phyloP scores from a whole-genome alignment of 2,888 invertebrate genomes.

The Drosophila atripex region DNA sequence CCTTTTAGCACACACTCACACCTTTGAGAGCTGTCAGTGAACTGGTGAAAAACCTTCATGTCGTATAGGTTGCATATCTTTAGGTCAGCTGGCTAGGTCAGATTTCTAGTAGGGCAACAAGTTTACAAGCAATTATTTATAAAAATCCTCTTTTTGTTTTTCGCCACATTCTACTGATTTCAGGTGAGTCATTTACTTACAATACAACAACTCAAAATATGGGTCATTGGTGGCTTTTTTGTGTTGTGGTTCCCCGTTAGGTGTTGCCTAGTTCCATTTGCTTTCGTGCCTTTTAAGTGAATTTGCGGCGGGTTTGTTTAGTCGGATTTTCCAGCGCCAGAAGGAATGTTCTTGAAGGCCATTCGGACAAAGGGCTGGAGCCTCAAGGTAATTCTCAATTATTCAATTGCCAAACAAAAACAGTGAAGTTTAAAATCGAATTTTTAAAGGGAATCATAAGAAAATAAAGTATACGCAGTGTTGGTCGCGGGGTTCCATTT shows the following conservation, averaged over 20 bases:
- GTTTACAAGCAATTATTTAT: neutral
- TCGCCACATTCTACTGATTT: neutral
- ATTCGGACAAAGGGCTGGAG: constrained; percentile 52
- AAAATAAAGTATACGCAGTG: constrained; percentile 34
- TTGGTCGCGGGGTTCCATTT: constrained; percentile 9
- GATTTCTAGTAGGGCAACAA: too few relatives aligned
- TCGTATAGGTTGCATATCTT: constrained; percentile 10
- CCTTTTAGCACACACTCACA: constrained; percentile 6
- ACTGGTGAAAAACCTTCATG: constrained; percentile 21
- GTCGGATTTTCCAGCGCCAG: constrained; percentile 62
- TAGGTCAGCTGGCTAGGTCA: constrained; percentile 21
- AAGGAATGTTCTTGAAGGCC: constrained; percentile 66
- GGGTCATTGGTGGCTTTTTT: constrained; percentile 35
- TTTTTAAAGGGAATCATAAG: neutral
- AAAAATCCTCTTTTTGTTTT: too few relatives aligned
- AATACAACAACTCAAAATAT: neutral
- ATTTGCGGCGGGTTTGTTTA: constrained; percentile 39
- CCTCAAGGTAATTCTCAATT: constrained; percentile 54
- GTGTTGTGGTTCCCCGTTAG: constrained; percentile 59
- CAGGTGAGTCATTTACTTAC: constrained; percentile 17
- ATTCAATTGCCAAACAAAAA: constrained; percentile 25
- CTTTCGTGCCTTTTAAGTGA: constrained; percentile 10
- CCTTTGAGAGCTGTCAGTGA: constrained; percentile 16
- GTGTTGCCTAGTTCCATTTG: constrained; percentile 68
- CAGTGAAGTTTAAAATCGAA: neutral